Evolutionary conservation across 2,888 invertebrate species (phyloP), one percentile per base, ranked within the genome.

Genomic region (Clostera curtula): DNA sequence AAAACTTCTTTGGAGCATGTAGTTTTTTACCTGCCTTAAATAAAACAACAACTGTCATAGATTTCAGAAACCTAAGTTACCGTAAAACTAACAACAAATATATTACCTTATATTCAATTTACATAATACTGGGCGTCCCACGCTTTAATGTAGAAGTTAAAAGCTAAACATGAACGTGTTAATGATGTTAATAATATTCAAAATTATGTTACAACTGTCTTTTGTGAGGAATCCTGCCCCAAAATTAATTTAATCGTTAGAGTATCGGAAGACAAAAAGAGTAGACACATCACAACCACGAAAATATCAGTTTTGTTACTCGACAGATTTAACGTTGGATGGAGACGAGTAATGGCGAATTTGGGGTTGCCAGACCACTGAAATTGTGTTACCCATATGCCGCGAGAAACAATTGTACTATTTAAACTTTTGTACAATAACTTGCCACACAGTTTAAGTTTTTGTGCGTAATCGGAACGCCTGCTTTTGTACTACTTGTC

Each of bases 191-290:
- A 56, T 44, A 49, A 50, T 37, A 32, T 37, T 29, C 42, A 39
- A 36, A 36, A 39, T 56, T 53, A 58, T 62, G 58, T 65, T 62
- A 58, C 59, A 68, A 71, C 64, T 83, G 82, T 83, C 82, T 83
- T 82, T 83, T 83, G 55, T 44, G 64, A 76, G 75, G 73, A 80
- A 79, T 79, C 75, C 67, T 72, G 75, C 68, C 73, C 68, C 72
- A 69, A 72, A 72, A 71, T 63, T 59, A 61, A 64, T 59, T 57
- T 56, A 61, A 51, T 61, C 63, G 58, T 58, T 56, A 61, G 52
- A 55, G 47, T 53, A 56, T 66, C 67, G 77, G 79, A 79, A 77
- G 79, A 80, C 79, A 50, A 65, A 59, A 60, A 46, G 50, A 66
- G 62, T 67, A 58, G 56, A 48, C 32, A 62, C 62, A 63, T 82